These are phyloP conservation scores for Candoia aspera DNA, from an alignment of 2,113 vertebrate genomes.

Conservation along the genomic window DNA sequence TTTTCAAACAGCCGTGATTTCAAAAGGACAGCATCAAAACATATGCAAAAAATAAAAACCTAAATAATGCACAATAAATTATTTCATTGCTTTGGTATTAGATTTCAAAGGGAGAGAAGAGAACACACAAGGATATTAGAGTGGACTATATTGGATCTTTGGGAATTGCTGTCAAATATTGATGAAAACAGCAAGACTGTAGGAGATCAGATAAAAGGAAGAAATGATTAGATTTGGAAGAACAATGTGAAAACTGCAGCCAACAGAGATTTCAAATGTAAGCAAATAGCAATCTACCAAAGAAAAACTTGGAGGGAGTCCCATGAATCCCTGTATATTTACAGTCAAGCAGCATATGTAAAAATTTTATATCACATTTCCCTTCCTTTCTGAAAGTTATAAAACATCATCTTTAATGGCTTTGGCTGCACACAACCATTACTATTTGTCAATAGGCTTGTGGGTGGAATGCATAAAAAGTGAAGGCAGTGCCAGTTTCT, in stretches of 20 bases:
- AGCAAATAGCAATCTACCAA: constrained; percentile 74
- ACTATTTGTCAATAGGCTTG: constrained; percentile 34
- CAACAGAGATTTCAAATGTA: constrained; percentile 77
- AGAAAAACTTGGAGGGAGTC: constrained; percentile 74
- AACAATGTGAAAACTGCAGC: constrained; percentile 73
- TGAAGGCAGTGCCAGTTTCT: constrained; percentile 15
- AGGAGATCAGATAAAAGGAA: constrained; percentile 82
- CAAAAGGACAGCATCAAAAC: constrained; percentile 77
- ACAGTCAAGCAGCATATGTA: constrained; percentile 70
- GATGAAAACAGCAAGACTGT: constrained; percentile 79
- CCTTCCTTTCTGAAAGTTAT: constrained; percentile 61
- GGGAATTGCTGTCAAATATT: constrained; percentile 85
- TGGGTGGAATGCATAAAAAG: constrained; percentile 21
- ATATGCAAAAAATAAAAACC: constrained; percentile 79
- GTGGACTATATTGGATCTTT: constrained; percentile 77
- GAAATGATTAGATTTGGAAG: constrained; percentile 80
- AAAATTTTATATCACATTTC: constrained; percentile 68
- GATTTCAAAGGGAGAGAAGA: constrained; percentile 80
- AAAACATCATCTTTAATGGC: constrained; percentile 59
- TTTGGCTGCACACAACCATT: constrained; percentile 52
- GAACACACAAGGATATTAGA: constrained; percentile 76
- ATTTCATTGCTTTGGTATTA: constrained; percentile 80
- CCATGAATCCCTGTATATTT: constrained; percentile 66
- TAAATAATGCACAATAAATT: constrained; percentile 82
- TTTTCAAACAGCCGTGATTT: constrained; percentile 74